Percentiles rank a stretch among this genome's conserved stretches.
Conservation (phyloP, 2,113 vertebrate genomes). For the Calcarius ornatus region DNA sequence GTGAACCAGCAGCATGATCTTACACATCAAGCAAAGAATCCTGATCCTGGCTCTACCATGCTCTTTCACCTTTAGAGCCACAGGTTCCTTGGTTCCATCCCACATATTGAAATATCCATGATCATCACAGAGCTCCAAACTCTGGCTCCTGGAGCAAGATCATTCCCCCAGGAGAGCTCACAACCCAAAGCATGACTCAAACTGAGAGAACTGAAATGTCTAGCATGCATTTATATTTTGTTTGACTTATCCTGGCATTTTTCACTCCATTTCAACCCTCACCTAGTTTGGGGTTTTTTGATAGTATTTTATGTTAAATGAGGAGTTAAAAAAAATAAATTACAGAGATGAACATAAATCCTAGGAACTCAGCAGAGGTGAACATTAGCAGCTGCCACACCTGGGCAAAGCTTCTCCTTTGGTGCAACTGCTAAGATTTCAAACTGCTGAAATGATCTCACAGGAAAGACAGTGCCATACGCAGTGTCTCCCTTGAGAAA, state of each 20-base stretch:
- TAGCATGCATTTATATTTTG: not conserved
- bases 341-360: not conserved
- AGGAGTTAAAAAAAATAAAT: not conserved
- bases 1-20: not conserved
- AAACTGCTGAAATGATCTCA: not conserved
- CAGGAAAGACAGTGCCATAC: not conserved
- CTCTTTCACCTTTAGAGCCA: not conserved
- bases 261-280: not conserved
- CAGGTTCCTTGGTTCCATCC: not conserved
- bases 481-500: not conserved
- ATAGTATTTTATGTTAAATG: not conserved
- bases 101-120: accelerated
- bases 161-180: not conserved
- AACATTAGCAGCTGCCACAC: not conserved
- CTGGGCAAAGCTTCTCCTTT: not conserved
- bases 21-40: not conserved
- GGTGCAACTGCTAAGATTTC: not conserved
- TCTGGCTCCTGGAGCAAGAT: accelerated
- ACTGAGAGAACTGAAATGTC: not conserved
- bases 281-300: not conserved
- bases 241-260: not conserved
- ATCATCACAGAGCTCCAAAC: not conserved
- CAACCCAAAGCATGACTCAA: not conserved
- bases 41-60: no score
- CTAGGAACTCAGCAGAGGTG: not conserved